Percentiles rank a stretch among this genome's conserved stretches.
phyloP scores from a whole-genome alignment of 92 coral and sea anemone species.

The Epizoanthus scotinus region DNA sequence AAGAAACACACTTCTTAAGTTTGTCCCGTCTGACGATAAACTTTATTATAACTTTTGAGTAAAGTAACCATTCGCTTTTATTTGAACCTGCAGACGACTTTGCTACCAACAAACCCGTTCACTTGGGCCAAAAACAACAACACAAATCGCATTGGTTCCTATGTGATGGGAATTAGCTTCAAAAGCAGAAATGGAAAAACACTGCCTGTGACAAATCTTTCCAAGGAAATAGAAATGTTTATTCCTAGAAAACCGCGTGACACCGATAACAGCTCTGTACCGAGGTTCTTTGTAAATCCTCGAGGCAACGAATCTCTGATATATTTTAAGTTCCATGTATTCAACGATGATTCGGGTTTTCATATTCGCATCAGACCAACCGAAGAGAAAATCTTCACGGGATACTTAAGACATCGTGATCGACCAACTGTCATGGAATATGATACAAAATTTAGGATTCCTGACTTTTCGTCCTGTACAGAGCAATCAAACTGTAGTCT shows the following conservation, averaged over 20 bases:
- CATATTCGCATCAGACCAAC: constrained; percentile 26
- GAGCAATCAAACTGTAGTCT: constrained; percentile 11
- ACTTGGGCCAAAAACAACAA: constrained; percentile 33
- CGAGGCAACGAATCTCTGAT: constrained; percentile 36
- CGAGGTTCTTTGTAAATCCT: constrained; percentile 30
- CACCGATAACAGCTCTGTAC: constrained; percentile 12
- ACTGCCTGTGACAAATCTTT: constrained; percentile 28
- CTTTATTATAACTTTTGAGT: background rate
- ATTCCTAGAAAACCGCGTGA: constrained; percentile 49
- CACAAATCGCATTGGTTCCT: constrained; percentile 32
- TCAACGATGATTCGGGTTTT: constrained; percentile 35
- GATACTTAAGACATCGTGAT: constrained; percentile 4
- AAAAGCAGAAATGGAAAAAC: constrained; percentile 13
- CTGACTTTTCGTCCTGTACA: constrained; percentile 26
- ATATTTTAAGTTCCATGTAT: constrained; percentile 36
- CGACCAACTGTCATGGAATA: constrained; percentile 13
- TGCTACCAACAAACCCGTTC: constrained; percentile 32
- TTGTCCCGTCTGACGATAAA: too few species aligned
- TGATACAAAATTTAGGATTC: constrained; percentile 17
- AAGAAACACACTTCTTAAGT: too few species aligned
- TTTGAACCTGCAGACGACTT: background rate
- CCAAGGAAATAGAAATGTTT: constrained; percentile 46
- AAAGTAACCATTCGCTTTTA: too few species aligned
- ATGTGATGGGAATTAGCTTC: constrained; percentile 35
- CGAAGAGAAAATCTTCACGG: constrained; percentile 15